These are phyloP conservation scores for Nyctibius grandis DNA, from an alignment of 2,797 vertebrate genomes.

Conservation along the genomic window DNA sequence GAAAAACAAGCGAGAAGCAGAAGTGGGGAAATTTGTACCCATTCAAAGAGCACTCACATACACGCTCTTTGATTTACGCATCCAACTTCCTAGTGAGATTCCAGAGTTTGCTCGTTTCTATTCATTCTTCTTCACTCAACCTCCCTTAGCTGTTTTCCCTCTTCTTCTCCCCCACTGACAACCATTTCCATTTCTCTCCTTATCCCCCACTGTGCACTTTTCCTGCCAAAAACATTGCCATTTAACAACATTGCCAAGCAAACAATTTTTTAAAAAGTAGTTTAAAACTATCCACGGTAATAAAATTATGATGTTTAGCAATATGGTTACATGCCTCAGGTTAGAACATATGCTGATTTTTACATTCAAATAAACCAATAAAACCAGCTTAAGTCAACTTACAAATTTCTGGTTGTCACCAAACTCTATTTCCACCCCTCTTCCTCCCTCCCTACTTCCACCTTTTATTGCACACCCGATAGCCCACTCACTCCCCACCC, in stretches of 20 bases:
- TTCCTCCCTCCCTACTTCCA: not conserved
- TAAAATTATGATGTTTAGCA: not conserved
- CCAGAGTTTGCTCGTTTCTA: not conserved
- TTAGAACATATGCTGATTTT: not conserved
- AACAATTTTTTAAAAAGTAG: not conserved
- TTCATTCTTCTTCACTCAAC: conserved; percentile 1
- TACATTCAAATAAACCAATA: not conserved
- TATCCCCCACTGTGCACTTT: not conserved
- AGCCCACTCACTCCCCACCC: not conserved
- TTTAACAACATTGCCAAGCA: not conserved
- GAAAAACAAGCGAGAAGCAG: not conserved
- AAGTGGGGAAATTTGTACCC: not conserved
- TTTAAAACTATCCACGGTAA: not conserved
- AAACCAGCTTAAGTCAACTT: not conserved
- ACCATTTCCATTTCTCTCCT: not conserved
- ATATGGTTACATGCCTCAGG: not conserved
- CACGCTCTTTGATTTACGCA: not conserved
- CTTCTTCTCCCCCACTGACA: conserved; percentile 12
- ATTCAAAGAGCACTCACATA: not conserved
- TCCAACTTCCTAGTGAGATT: not conserved
- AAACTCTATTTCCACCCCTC: not conserved
- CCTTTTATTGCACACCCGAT: not conserved
- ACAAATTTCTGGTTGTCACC: not conserved
- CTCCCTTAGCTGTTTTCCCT: not conserved
- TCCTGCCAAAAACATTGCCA: not conserved